Evolutionary conservation across 2,113 vertebrate genomes (phyloP), one percentile per base, ranked within the genome.

Genomic region (Archocentrus centrarchus): DNA sequence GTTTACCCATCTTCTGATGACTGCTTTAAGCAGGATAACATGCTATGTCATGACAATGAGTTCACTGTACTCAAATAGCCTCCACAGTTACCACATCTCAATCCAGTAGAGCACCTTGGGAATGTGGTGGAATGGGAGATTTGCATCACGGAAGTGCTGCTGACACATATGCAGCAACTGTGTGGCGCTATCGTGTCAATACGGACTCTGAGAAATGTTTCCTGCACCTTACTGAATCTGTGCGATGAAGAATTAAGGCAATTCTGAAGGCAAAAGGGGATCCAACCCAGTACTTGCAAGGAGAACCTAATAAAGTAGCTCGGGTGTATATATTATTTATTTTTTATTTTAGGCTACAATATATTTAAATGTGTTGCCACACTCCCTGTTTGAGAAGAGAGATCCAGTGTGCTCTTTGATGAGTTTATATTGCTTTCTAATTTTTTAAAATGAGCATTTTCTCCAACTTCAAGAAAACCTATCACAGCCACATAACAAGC

Each of bases 401-500:
- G 30, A 30, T 30, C 3, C 35, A 35, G 35, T 35, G 5, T 32
- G 5, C 32, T 32, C 35, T 35, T 35, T 35, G 6, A 35, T 35
- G 6, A 35, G 35, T 7, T 35, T 50, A 53, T 11, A 32, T 32
- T 17, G 44, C 27, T 1, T 73, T 73, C 15, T 20, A 13, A 32
- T 53, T 18, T 1, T 73, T 0, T 5, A 20, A 73, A 55, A 73
- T 53, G 4, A 73, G 32, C 47, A 20, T 18, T 53, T 73, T 73
- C 68, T 50, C 44, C 27, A 73, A 73, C 68, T 73, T 73, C 30
- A 70, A 81, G 11, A 47, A 75, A 82, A 80, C 55, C 27, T 50
- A 61, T 47, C 3, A 3, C 59, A 68, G 37, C 80, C 30, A 5
- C 41, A 80, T 39, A 88, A 81, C 32, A 91, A 83, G 18, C 13